A percentile compares a stretch with the other conserved stretches of the same genome.
Conservation (phyloP, 2,797 vertebrate genomes). For the Hemibagrus guttatus region DNA sequence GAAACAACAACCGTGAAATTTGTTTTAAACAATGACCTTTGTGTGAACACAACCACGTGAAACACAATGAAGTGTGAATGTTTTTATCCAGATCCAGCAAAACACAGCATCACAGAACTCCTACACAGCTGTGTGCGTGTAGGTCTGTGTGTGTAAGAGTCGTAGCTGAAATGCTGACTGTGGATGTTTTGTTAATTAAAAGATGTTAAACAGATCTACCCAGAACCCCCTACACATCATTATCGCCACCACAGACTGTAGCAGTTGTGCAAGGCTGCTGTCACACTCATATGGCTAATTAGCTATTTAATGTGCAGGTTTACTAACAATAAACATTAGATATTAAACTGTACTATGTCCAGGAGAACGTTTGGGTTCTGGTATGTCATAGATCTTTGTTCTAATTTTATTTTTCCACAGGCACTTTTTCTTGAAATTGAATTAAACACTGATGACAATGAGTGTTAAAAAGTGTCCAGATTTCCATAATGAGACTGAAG, state of each 20-base stretch:
- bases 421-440: background rate
- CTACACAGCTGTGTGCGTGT: background rate
- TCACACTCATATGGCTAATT: background rate
- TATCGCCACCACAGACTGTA: background rate
- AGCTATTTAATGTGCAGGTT: background rate
- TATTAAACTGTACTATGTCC: too few relatives aligned
- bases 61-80: background rate
- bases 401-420: background rate
- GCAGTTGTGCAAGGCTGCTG: background rate
- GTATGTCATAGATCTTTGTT: too few relatives aligned
- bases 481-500: background rate
- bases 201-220: conserved; percentile 12
- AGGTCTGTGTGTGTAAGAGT: background rate
- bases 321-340: background rate
- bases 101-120: background rate
- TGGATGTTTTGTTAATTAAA: conserved; percentile 26
- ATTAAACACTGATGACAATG: background rate
- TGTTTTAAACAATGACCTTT: too few relatives aligned
- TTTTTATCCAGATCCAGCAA: background rate
- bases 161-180: conserved; percentile 22
- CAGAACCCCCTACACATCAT: background rate
- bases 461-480: background rate
- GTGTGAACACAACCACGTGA: too few relatives aligned
- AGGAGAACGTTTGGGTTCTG: background rate
- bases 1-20: too few relatives aligned